A percentile compares a stretch with the other conserved stretches of the same genome.
phyloP scores from a whole-genome alignment of 2,113 vertebrate genomes.

The Pardalotus punctatus region DNA sequence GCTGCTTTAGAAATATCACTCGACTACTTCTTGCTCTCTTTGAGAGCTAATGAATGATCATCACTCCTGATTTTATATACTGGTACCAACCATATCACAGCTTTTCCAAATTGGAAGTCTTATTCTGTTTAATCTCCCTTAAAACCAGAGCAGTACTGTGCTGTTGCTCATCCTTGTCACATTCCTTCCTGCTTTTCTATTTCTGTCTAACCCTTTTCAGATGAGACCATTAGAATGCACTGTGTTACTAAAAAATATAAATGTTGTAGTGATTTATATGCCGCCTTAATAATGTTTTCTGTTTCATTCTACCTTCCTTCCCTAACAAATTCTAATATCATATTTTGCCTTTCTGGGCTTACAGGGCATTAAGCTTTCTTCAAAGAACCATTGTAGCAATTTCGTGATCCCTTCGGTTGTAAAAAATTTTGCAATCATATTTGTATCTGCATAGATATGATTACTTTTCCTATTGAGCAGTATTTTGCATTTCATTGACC shows the following conservation, averaged over 20 bases:
- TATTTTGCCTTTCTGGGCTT: neutral
- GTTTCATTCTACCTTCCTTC: neutral
- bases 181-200: neutral
- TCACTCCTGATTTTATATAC: neutral
- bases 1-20: neutral
- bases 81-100: neutral
- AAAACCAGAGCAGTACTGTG: neutral
- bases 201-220: neutral
- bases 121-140: neutral
- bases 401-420: accelerated
- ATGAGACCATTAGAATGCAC: neutral
- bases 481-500: neutral
- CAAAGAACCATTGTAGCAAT: neutral
- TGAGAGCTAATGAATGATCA: neutral
- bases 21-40: neutral
- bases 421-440: neutral
- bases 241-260: neutral
- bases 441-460: neutral
- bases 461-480: neutral
- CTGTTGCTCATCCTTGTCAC: neutral
- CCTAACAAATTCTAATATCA: neutral
- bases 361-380: neutral
- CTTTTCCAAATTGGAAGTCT: neutral
- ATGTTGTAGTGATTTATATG: neutral
- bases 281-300: neutral